Conservation (phyloP, 2,113 vertebrate species). For the Sminthopsis crassicaudata region DNA sequence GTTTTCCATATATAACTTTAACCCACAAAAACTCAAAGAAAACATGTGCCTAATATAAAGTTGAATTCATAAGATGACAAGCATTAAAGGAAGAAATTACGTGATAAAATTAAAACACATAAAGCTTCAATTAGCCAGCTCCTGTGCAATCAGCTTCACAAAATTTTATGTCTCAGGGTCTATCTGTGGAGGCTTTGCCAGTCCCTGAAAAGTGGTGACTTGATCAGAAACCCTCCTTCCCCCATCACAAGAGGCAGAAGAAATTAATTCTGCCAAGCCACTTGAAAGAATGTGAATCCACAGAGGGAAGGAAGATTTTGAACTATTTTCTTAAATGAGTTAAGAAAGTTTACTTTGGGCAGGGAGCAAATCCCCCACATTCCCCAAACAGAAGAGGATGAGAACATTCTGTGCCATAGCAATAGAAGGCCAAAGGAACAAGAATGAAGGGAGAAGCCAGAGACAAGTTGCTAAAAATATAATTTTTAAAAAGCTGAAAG, state of each 20-base stretch:
- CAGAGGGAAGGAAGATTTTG: not conserved
- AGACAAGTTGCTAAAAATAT: not conserved
- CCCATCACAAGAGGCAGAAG: not conserved
- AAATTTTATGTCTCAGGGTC: not conserved
- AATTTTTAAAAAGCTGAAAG: not conserved
- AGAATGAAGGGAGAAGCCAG: not conserved
- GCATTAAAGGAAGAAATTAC: not conserved
- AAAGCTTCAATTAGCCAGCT: not conserved
- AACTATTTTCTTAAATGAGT: not conserved
- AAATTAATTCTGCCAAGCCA: not conserved
- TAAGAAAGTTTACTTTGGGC: constrained; percentile 4
- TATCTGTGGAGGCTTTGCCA: not conserved
- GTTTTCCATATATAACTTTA: not conserved
- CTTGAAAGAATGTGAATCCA: not conserved
- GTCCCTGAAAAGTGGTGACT: not conserved
- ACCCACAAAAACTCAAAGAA: not conserved
- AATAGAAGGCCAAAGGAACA: not conserved
- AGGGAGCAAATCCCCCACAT: not conserved
- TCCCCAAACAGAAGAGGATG: not conserved
- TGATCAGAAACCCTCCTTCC: not conserved
- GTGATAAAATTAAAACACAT: not conserved
- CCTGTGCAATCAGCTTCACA: not conserved
- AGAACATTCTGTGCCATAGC: not conserved
- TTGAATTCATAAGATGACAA: not conserved
- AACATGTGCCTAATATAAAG: not conserved